Percentiles rank a stretch among this genome's conserved stretches.
These are phyloP conservation scores for Drosophila greeni DNA, from an alignment of 2,888 invertebrate genomes.

Conservation along the genomic window DNA sequence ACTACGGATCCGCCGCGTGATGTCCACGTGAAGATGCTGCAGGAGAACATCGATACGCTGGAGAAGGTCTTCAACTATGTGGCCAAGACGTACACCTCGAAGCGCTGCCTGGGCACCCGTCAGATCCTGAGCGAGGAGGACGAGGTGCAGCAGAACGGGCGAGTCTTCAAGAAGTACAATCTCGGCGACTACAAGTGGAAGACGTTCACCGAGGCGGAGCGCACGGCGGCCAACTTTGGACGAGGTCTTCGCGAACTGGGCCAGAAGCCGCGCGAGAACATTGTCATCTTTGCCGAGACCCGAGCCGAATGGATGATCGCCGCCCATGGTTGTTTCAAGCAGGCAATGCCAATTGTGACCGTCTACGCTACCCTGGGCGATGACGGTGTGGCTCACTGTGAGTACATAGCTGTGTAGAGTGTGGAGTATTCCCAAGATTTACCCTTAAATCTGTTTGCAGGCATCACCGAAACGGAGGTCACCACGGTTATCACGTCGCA, in stretches of 20 bases:
- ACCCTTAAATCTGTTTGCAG: constrained; percentile 40
- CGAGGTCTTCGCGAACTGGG: constrained; percentile 91
- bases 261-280: constrained; percentile 84
- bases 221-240: constrained; percentile 88
- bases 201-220: constrained; percentile 86
- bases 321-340: constrained; percentile 96
- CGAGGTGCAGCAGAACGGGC: constrained; percentile 95
- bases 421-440: not conserved
- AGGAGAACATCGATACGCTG: constrained; percentile 88
- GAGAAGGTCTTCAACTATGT: constrained; percentile 91
- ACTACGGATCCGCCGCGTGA: constrained; percentile 85
- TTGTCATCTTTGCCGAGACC: constrained; percentile 98
- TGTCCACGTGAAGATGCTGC: constrained; percentile 86
- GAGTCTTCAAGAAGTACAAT: constrained; percentile 97
- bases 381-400: constrained; percentile 95
- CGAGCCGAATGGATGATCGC: constrained; percentile 98
- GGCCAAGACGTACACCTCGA: constrained; percentile 85
- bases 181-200: constrained; percentile 97
- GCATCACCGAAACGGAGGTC: constrained; percentile 96
- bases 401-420: constrained; percentile 27
- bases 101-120: constrained; percentile 92
- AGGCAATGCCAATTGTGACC: constrained; percentile 96
- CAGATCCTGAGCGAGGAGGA: constrained; percentile 95
- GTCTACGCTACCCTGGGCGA: constrained; percentile 98
- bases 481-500: constrained; percentile 94